Conservation (phyloP, 2,113 vertebrate species). For the Epinephelus cyanopodus region DNA sequence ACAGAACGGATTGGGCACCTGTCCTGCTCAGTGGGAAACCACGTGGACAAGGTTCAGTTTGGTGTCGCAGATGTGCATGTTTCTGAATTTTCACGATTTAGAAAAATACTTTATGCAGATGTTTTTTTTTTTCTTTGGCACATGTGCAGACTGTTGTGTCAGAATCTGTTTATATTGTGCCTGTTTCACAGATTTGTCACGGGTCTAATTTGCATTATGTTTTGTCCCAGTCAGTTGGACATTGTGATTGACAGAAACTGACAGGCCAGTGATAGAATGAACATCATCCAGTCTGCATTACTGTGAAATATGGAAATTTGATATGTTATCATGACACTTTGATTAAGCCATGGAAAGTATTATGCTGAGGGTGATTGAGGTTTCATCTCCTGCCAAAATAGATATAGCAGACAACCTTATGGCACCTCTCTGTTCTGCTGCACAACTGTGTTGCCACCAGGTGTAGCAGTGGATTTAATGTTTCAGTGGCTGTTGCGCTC, state of each 20-base stretch:
- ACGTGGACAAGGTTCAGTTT: constrained; percentile 1
- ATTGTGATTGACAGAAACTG: constrained; percentile 22
- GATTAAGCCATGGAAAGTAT: neutral
- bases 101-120: neutral
- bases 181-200: neutral
- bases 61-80: neutral
- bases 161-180: neutral
- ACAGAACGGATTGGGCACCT: neutral
- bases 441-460: constrained; percentile 4
- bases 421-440: neutral
- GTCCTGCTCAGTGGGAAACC: constrained; percentile 10
- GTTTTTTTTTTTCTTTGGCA: neutral
- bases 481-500: neutral
- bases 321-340: constrained; percentile 17
- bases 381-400: constrained; percentile 20
- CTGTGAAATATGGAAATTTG: constrained; percentile 20
- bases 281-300: neutral
- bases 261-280: neutral
- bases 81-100: neutral
- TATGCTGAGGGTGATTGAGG: neutral
- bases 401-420: neutral
- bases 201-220: neutral
- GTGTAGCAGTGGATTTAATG: neutral
- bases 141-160: neutral
- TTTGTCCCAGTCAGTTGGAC: neutral